Evolutionary conservation across 2,113 vertebrate species (phyloP).

Genomic region (Campylorhamphus procurvoides): DNA sequence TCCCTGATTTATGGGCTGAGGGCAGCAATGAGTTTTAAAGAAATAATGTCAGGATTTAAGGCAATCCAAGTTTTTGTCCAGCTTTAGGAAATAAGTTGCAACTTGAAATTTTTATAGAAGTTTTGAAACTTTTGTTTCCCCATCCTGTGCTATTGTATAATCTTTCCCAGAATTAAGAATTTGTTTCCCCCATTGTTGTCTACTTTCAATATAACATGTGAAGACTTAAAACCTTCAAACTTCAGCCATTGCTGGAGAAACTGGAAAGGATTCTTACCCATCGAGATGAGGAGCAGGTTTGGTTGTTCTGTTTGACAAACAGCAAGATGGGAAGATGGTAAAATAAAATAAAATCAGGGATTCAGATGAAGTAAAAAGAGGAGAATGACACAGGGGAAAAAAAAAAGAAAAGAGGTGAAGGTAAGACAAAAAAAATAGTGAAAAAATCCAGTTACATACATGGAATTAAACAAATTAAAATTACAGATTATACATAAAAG

Average conservation of each 20-base stretch:
- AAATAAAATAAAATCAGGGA: slow-evolving; percentile 48
- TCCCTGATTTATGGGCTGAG: neutral
- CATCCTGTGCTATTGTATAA: neutral
- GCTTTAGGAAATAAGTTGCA: neutral
- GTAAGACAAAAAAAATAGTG: slow-evolving; percentile 69
- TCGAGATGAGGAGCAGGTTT: slow-evolving; percentile 95
- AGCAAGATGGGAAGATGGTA: slow-evolving; percentile 70
- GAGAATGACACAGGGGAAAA: slow-evolving; percentile 50
- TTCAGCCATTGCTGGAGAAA: neutral
- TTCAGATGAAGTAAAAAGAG: slow-evolving; percentile 64
- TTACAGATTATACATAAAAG: neutral
- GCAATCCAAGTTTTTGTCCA: neutral
- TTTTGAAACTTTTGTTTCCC: neutral
- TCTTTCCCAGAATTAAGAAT: neutral
- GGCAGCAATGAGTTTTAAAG: neutral
- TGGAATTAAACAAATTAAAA: neutral
- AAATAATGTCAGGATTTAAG: neutral
- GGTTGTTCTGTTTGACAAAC: slow-evolving; percentile 88
- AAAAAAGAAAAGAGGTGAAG: slow-evolving; percentile 61
- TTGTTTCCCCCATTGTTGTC: neutral
- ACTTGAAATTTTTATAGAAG: neutral
- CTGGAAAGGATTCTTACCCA: slow-evolving; percentile 79
- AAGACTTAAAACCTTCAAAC: neutral
- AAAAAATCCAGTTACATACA: slow-evolving; percentile 55
- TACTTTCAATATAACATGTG: neutral